Base-by-base conservation (phyloP, 2,888 invertebrate genomes). In the Vesta saturnalis region DNA sequence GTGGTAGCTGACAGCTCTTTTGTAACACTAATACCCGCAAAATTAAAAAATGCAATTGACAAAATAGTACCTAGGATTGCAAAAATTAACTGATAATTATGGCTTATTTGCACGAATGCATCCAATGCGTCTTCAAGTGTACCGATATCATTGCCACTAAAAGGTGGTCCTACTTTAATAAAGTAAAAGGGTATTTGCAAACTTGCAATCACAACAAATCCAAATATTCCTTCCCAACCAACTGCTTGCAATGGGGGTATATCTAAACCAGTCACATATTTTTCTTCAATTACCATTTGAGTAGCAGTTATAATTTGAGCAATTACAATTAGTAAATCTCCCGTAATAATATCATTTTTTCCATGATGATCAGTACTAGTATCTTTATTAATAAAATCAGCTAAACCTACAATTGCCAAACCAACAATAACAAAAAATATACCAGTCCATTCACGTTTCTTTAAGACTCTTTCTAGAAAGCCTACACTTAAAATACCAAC, bases 281-380 rank as follows among this genome's bases (percentile, higher is more conserved):
- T 95, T 82, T 99, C 97, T 83, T 99, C 98, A 71, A 94, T 91
- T 0, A 98, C 96, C 93, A 97, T 96, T 85, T 97, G 97, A 64
- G 91, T 88, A 0, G 96, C 93, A 15, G 92, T 92, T 73, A 98
- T 89, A 56, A 98, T 89, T 80, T 92, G 92, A 0, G 93, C 92
- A 58, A 90, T 85, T 57, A 94, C 87, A 74, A 94, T 91, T 30
- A 94, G 86, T 71, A 93, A 81, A 82, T 94, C 92, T 0, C 94
- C 95, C 1, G 95, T 93, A 75, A 97, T 90, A 57, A 96, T 88
- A 60, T 91, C 91, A 83, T 95, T 95, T 39, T 83, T 80, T 10
- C 86, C 87, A 64, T 87, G 87, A 67, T 78, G 78, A 16, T 83
- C 77, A 2, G 79, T 79, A 70, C 85, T 82, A 0, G 80, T 77